phyloP scores from a whole-genome alignment of 2,888 invertebrate genomes.

The Drosophila cracens region DNA sequence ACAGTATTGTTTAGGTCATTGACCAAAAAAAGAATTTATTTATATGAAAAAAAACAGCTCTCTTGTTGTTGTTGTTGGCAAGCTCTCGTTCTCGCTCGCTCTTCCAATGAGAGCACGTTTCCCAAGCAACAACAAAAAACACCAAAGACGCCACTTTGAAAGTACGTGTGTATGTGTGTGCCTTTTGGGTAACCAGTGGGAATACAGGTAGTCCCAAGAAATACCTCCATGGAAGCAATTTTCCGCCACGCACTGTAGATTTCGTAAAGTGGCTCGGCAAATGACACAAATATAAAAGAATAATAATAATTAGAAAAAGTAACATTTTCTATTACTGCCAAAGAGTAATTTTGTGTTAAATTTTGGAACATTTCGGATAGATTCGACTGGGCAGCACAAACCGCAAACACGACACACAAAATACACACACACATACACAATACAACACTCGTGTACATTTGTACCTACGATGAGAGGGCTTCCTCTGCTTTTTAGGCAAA shows the following conservation, averaged over 20 bases:
- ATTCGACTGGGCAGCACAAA: not conserved
- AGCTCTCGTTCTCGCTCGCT: conserved; percentile 17
- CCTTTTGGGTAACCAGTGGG: not conserved
- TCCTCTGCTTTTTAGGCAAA: conserved; percentile 52
- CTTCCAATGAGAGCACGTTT: conserved; percentile 61
- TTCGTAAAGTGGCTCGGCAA: not conserved
- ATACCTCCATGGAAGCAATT: not conserved
- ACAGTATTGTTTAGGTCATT: conserved; percentile 71
- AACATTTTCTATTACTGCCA: not conserved
- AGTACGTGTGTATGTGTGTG: conserved; percentile 22
- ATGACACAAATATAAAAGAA: not conserved
- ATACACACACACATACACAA: not conserved
- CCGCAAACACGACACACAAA: conserved; percentile 24
- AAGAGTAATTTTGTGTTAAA: not conserved
- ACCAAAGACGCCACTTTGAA: conserved; percentile 59
- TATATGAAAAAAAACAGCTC: conserved; percentile 24
- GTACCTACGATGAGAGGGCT: conserved; percentile 32
- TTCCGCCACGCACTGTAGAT: not conserved
- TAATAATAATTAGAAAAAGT: not conserved
- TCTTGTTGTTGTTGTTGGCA: conserved; percentile 3
- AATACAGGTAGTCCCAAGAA: not conserved
- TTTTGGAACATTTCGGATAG: not conserved
- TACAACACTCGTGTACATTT: conserved; percentile 4
- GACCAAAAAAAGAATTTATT: conserved; percentile 75
- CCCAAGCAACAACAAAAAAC: conserved; percentile 40